Base-by-base conservation (phyloP, 2,797 vertebrate species). In the Rhabdophis nuchalis region DNA sequence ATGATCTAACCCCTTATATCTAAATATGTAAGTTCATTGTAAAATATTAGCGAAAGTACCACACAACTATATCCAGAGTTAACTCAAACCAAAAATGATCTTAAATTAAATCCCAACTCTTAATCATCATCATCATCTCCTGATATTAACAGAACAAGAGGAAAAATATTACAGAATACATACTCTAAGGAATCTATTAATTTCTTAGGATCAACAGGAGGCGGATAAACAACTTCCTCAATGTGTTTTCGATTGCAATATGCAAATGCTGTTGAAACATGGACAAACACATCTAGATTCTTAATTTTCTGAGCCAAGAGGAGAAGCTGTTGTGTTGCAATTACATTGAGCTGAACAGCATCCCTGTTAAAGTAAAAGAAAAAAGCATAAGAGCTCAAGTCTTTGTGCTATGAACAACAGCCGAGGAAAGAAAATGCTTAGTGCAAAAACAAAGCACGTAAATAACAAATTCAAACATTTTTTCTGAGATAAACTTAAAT, bases 101-200 rank as follows among this genome's bases (percentile, higher is more conserved):
- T 50, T 56, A 68, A 46, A 46, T 27, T 18, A 25, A 61, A 86
- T 18, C 5, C 7, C 50, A 41, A 57, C 72, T 82, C 72, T 46
- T 82, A 12, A 56, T 57, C 56, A 72, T 72, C 68, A 77, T 77
- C 32, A 68, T 68, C 68, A 72, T 72, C 16, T 72, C 1, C 10
- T 46, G 36, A 82, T 11, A 82, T 82, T 46, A 46, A 12, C 72
- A 82, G 46, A 82, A 82, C 20, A 23, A 82, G 85, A 14, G 77
- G 90, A 91, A 92, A 82, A 60, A 41, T 20, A 52, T 90, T 60
- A 87, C 12, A 4, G 4, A 92, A 92, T 58, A 98, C 99, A 52
- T 98, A 99, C 99, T 98, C 98, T 57, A 99, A 97, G 82, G 98
- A 98, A 94, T 99, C 99, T 46, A 99, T 99, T 92, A 99, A 98